These are phyloP conservation scores for Dicaeum eximium DNA, from an alignment of 2,113 vertebrate species.

Conservation along the genomic window DNA sequence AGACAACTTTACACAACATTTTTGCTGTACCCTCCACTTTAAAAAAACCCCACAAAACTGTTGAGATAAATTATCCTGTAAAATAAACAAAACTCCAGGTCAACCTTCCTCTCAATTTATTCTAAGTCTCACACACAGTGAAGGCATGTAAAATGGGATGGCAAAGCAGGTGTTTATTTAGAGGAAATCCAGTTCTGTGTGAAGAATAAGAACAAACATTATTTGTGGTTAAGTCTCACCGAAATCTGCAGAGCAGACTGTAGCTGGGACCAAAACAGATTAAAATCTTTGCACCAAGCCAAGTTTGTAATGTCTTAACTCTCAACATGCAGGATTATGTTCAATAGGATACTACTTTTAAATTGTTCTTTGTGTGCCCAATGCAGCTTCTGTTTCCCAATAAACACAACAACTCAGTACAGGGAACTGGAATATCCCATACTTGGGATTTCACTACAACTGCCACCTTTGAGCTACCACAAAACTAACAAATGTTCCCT, in stretches of 20 bases:
- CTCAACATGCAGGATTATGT: not conserved
- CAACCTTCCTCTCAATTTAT: not conserved
- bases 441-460: not conserved
- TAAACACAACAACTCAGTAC: not conserved
- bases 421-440: not conserved
- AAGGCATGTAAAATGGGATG: not conserved
- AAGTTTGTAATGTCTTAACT: not conserved
- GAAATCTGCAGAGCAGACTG: not conserved
- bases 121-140: not conserved
- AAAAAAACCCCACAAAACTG: not conserved
- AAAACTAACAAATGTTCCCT: not conserved
- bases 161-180: not conserved
- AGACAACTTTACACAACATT: not conserved
- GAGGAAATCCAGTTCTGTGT: not conserved
- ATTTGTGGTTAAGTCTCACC: not conserved
- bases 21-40: not conserved
- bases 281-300: not conserved
- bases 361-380: not conserved
- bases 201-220: not conserved
- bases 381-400: not conserved
- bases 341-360: not conserved
- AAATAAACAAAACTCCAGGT: not conserved
- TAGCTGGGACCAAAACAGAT: not conserved
- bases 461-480: not conserved
- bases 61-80: not conserved